Evolutionary conservation across 2,888 invertebrate species (phyloP).

Genomic region (Himalopsyche kuldschensis): DNA sequence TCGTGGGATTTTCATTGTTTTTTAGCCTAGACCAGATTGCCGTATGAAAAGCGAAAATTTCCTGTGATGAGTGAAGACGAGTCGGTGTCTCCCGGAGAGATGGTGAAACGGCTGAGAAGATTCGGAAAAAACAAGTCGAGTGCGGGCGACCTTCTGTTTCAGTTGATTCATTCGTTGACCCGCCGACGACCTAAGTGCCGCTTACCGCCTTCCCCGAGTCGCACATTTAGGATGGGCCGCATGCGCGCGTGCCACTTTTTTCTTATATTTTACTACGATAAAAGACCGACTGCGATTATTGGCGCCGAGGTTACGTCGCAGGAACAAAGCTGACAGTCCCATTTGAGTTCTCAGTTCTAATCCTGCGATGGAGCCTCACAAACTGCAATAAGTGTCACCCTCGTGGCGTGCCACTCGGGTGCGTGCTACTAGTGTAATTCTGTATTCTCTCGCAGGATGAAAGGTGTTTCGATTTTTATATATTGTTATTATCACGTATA

Average conservation of each 20-base stretch:
- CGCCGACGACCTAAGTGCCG: conserved; percentile 30
- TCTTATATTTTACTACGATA: not conserved
- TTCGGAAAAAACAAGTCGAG: conserved; percentile 29
- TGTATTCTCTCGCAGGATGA: not conserved
- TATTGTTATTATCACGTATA: not conserved
- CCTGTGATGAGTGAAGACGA: not conserved
- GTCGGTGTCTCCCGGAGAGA: not conserved
- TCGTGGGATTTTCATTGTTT: not conserved
- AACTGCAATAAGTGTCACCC: not conserved
- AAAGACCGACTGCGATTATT: not conserved
- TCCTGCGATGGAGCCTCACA: not conserved
- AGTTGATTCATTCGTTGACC: not conserved
- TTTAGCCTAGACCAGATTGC: not conserved
- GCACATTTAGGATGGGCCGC: conserved; percentile 29
- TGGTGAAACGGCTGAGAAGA: not conserved
- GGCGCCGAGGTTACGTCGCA: not conserved
- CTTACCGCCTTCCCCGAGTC: conserved; percentile 38
- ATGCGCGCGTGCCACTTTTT: not conserved
- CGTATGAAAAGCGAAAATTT: not conserved
- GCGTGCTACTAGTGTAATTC: not conserved
- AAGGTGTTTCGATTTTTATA: not conserved
- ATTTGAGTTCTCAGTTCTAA: not conserved
- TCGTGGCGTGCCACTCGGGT: not conserved
- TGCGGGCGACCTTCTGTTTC: not conserved
- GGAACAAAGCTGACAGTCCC: not conserved